Evolutionary conservation across 2,888 invertebrate genomes (phyloP).

Genomic region (Sclerodermus sp.): DNA sequence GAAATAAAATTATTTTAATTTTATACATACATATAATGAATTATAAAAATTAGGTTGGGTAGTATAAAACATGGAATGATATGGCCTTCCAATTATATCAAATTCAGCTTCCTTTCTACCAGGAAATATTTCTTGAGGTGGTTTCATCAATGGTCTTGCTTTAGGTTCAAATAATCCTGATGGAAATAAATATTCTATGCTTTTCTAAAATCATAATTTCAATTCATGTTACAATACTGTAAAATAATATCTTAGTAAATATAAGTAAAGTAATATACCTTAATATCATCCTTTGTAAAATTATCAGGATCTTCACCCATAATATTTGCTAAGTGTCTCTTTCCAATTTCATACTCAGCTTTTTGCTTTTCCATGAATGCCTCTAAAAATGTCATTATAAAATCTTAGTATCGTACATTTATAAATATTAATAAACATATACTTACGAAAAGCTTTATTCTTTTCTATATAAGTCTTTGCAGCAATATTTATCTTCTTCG

Average conservation of each 20-base stretch:
- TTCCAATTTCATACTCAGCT: conserved; percentile 86
- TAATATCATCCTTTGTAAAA: conserved; percentile 84
- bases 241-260: no score
- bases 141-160: conserved; percentile 88
- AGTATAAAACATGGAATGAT: conserved; percentile 91
- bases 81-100: conserved; percentile 87
- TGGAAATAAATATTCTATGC: conserved; percentile 94
- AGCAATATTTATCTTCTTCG: conserved; percentile 76
- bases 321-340: conserved; percentile 95
- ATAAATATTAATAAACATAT: not conserved
- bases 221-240: no score
- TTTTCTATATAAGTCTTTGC: conserved; percentile 88
- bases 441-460: conserved; percentile 71
- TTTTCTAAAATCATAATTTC: conserved; percentile 64
- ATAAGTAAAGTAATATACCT: no score
- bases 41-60: conserved; percentile 83
- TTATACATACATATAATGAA: conserved; percentile 71
- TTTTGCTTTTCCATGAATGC: conserved; percentile 80
- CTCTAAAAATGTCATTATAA: conserved; percentile 57
- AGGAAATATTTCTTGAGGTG: conserved; percentile 86
- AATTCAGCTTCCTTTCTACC: conserved; percentile 85
- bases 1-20: conserved; percentile 1
- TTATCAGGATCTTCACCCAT: conserved; percentile 93
- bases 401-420: not conserved
- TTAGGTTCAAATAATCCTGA: conserved; percentile 84